phyloP scores from a whole-genome alignment of 2,113 vertebrate genomes.

The Climacteris rufus region DNA sequence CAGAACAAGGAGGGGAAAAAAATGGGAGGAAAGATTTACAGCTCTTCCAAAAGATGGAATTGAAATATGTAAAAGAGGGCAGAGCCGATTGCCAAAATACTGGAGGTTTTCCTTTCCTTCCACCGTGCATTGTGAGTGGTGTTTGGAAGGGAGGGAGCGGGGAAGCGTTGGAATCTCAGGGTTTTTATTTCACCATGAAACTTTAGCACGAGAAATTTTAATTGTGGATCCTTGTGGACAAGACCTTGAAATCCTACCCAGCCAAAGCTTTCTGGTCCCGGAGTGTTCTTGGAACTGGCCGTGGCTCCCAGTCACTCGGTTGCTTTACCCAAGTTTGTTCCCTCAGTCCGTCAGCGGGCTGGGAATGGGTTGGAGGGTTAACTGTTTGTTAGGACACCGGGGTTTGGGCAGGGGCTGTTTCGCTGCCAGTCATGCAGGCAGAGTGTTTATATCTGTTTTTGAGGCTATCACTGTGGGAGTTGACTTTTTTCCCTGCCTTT shows the following conservation, averaged over 20 bases:
- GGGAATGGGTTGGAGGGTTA: background rate
- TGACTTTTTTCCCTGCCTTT: background rate
- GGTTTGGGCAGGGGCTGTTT: background rate
- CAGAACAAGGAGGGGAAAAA: background rate
- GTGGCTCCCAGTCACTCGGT: conserved; percentile 35
- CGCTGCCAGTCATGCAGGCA: background rate
- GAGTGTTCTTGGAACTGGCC: conserved; percentile 53
- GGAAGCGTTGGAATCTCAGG: conserved; percentile 40
- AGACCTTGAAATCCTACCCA: conserved; percentile 66
- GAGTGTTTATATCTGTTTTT: background rate
- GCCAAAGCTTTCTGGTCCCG: conserved; percentile 14
- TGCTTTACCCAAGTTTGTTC: background rate
- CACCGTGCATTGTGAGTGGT: background rate
- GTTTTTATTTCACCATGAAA: conserved; percentile 67
- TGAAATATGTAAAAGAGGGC: conserved; percentile 37
- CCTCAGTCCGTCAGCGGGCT: background rate
- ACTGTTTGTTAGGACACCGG: background rate
- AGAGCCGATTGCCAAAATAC: conserved; percentile 23
- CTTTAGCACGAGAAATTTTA: conserved; percentile 70
- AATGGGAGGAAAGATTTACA: background rate
- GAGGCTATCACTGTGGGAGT: background rate
- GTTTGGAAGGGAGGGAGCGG: background rate
- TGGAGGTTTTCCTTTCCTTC: conserved; percentile 56
- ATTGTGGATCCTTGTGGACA: conserved; percentile 70
- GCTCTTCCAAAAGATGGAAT: conserved; percentile 16